A percentile compares a stretch with the other conserved stretches of the same genome.
phyloP scores from a whole-genome alignment of 1,140 invertebrate species.

The Danaus plexippus region DNA sequence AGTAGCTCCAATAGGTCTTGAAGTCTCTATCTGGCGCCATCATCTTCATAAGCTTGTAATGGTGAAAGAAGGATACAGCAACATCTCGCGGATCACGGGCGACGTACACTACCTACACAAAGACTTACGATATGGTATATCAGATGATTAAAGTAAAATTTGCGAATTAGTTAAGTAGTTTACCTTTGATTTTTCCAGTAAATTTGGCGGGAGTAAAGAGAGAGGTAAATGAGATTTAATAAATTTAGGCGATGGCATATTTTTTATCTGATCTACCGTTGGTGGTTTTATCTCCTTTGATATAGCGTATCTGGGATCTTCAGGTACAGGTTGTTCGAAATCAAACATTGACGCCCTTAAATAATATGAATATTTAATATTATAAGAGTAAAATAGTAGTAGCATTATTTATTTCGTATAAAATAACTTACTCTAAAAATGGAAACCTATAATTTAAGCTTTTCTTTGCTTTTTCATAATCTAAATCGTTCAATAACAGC shows the following conservation, averaged over 20 bases:
- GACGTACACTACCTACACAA: conserved; percentile 75
- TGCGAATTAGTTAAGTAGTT: not conserved
- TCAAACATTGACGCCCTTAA: too few species aligned
- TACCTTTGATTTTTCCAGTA: conserved; percentile 61
- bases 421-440: conserved; percentile 79
- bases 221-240: conserved; percentile 79
- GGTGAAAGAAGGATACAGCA: conserved; percentile 84
- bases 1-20: conserved; percentile 79
- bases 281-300: not conserved
- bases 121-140: not conserved
- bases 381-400: not conserved
- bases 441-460: conserved; percentile 75
- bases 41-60: conserved; percentile 76
- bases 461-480: conserved; percentile 74
- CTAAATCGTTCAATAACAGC: conserved; percentile 78
- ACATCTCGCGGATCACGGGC: conserved; percentile 88
- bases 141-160: not conserved
- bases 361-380: too few species aligned
- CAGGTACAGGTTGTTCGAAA: not conserved
- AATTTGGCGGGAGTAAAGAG: conserved; percentile 70
- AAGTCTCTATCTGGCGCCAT: conserved; percentile 79
- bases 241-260: conserved; percentile 68
- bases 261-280: conserved; percentile 15
- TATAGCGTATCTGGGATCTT: conserved; percentile 1
- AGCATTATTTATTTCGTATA: not conserved